Conservation (phyloP, 2,797 vertebrate genomes). For the Sardinella longiceps region DNA sequence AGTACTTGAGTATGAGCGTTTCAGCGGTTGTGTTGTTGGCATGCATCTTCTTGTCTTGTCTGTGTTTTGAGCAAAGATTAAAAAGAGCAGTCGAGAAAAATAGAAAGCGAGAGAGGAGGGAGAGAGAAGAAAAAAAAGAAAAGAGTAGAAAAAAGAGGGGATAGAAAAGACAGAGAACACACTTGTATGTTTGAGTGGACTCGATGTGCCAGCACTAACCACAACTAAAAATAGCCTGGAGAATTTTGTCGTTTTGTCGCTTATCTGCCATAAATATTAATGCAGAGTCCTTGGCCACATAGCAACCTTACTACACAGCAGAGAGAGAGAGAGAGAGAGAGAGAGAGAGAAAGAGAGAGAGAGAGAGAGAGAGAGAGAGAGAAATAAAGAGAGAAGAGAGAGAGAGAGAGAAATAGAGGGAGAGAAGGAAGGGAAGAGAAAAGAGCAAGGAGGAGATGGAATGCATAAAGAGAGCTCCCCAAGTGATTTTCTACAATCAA, state of each 20-base stretch:
- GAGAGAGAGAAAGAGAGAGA: not conserved
- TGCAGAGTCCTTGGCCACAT: constrained; percentile 40
- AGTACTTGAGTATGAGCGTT: not conserved
- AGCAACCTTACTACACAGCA: not conserved
- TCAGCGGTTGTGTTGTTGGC: not conserved
- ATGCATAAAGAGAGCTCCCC: not conserved
- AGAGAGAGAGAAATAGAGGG: constrained; percentile 6
- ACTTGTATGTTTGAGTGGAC: constrained; percentile 28
- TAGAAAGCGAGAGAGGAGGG: not conserved
- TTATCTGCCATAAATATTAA: constrained; percentile 54
- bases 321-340: not conserved
- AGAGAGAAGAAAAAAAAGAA: not conserved
- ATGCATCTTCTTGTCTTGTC: not conserved
- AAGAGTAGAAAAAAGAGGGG: not conserved
- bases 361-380: constrained; percentile 3
- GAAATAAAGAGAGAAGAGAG: constrained; percentile 37
- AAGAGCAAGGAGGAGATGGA: constrained; percentile 25
- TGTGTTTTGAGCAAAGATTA: not conserved
- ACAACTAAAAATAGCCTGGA: constrained; percentile 48
- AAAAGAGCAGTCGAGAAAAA: not conserved
- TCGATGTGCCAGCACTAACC: constrained; percentile 36
- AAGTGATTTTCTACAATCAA: constrained; percentile 8
- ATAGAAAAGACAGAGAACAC: not conserved
- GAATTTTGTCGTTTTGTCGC: constrained; percentile 43
- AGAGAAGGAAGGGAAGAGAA: too few relatives aligned